Conservation (phyloP, 2,797 vertebrate species). For the Falco berigora region DNA sequence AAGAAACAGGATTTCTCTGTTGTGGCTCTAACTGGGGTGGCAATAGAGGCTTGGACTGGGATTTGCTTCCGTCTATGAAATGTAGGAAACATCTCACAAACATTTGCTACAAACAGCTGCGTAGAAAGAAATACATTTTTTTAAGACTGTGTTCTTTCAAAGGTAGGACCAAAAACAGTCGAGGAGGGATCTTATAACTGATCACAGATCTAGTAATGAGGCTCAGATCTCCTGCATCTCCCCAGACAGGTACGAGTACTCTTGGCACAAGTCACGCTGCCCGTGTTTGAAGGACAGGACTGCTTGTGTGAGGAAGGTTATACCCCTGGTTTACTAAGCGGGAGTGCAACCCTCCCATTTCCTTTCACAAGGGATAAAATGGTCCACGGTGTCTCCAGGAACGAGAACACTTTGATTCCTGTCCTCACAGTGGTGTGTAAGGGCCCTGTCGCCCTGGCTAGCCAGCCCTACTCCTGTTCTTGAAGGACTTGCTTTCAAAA, state of each 20-base stretch:
- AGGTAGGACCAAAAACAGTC: neutral
- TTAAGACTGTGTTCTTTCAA: neutral
- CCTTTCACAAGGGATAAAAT: neutral
- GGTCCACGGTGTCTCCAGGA: neutral
- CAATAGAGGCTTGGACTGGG: neutral
- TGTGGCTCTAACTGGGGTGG: neutral
- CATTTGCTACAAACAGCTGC: neutral
- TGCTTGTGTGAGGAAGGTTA: neutral
- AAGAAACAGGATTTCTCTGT: neutral
- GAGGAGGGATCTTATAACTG: neutral
- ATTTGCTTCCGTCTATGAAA: neutral
- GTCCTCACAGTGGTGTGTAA: neutral
- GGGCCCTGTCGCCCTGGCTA: neutral
- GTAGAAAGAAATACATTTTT: neutral
- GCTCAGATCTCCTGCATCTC: neutral
- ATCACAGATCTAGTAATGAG: neutral
- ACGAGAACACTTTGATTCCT: neutral
- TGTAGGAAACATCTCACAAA: neutral
- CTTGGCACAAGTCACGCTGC: neutral
- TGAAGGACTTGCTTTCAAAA: neutral
- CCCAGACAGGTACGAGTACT: neutral
- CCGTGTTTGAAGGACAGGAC: neutral
- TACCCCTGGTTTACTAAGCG: neutral
- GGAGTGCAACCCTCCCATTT: neutral
- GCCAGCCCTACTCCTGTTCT: rapidly evolving